Conservation (phyloP, 2,113 vertebrate species). For the Pachycephala philippinensis region DNA sequence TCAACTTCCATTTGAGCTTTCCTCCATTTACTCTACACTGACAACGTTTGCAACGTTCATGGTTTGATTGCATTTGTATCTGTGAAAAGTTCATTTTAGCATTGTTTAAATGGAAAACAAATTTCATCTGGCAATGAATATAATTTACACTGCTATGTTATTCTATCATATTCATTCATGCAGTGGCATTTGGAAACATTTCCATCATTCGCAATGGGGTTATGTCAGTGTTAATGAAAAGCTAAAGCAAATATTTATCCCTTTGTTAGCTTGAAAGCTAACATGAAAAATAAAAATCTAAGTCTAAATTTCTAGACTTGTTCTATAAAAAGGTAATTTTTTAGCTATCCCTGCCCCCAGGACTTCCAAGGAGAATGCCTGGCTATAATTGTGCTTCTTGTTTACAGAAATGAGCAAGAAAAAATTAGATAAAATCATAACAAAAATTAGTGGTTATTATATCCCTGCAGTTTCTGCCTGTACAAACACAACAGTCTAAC, state of each 20-base stretch:
- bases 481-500: constrained; percentile 12
- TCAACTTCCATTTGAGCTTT: not conserved
- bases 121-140: not conserved
- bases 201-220: not conserved
- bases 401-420: constrained; percentile 11
- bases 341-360: not conserved
- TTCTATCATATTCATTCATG: not conserved
- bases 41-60: not conserved
- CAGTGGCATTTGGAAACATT: not conserved
- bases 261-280: not conserved
- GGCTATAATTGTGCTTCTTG: not conserved
- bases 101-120: constrained; percentile 12
- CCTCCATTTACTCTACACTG: not conserved
- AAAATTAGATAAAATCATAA: not conserved
- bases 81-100: not conserved
- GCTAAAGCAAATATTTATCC: not conserved
- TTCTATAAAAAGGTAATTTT: not conserved
- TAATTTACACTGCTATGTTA: not conserved
- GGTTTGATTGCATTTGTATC: not conserved
- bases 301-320: not conserved
- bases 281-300: not conserved
- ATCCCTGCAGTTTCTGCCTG: not conserved
- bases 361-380: not conserved
- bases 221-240: not conserved
- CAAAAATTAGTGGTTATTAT: not conserved